A percentile compares a stretch with the other conserved stretches of the same genome.
Evolutionary conservation across 1,140 invertebrate species (phyloP).

Genomic region (Ganaspis sp.): DNA sequence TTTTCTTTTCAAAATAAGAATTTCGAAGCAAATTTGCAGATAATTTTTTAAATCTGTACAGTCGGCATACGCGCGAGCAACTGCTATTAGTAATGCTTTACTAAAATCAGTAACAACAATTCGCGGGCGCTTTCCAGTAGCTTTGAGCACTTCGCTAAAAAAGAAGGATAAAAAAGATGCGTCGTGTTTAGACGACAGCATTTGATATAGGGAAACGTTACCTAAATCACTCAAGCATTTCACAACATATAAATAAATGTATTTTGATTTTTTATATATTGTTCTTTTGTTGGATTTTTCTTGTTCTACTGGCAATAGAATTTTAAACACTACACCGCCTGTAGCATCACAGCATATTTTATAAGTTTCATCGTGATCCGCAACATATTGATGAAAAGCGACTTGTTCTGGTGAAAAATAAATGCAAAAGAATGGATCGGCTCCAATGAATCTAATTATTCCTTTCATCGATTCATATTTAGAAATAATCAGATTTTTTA

Average conservation of each 20-base stretch:
- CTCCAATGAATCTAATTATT: too few relatives aligned
- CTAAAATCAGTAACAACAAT: slow-evolving; percentile 38
- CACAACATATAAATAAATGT: slow-evolving; percentile 42
- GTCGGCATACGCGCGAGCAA: slow-evolving; percentile 32
- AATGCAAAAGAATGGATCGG: too few relatives aligned
- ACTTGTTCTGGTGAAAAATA: too few relatives aligned
- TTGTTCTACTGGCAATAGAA: slow-evolving; percentile 6
- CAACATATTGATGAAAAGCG: too few relatives aligned
- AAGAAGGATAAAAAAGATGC: slow-evolving; percentile 40
- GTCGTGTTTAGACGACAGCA: slow-evolving; percentile 40
- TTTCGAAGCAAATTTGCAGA: slow-evolving; percentile 33
- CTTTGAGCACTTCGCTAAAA: slow-evolving; percentile 34
- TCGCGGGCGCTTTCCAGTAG: background rate
- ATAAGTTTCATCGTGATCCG: slow-evolving; percentile 14
- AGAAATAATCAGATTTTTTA: too few relatives aligned
- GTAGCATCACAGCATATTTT: slow-evolving; percentile 44
- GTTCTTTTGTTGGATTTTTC: background rate
- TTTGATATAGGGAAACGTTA: slow-evolving; percentile 40
- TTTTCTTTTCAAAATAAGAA: background rate
- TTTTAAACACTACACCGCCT: slow-evolving; percentile 38
- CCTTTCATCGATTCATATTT: too few relatives aligned
- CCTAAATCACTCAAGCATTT: slow-evolving; percentile 16
- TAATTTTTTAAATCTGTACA: slow-evolving; percentile 35
- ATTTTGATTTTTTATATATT: slow-evolving; percentile 16
- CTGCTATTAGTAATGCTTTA: slow-evolving; percentile 38